Conservation (phyloP, 2,888 invertebrate species). For the Willowsia nigromaculata region DNA sequence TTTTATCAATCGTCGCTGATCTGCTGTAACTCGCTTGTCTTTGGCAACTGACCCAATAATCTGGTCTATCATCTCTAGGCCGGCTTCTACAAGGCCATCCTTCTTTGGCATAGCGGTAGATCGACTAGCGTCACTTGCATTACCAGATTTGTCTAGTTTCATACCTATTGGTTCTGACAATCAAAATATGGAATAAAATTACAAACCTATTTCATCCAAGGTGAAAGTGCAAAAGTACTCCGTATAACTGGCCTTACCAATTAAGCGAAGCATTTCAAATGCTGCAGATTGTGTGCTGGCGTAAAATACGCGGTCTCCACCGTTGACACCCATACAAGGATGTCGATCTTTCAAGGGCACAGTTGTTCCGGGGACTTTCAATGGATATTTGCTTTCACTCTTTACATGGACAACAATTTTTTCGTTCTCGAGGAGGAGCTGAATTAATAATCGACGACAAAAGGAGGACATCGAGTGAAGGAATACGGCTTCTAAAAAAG, state of each 20-base stretch:
- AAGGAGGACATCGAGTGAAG: slow-evolving; percentile 90
- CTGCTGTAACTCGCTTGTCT: slow-evolving; percentile 86
- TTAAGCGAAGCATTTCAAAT: slow-evolving; percentile 74
- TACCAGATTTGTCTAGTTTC: slow-evolving; percentile 70
- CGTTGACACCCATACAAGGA: slow-evolving; percentile 79
- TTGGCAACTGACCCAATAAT: slow-evolving; percentile 92
- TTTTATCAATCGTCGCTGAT: slow-evolving; percentile 74
- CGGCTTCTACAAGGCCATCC: slow-evolving; percentile 75
- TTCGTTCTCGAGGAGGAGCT: slow-evolving; percentile 92
- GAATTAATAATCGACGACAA: slow-evolving; percentile 91
- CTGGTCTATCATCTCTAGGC: slow-evolving; percentile 79
- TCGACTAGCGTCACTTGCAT: slow-evolving; percentile 70
- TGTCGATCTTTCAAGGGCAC: slow-evolving; percentile 80
- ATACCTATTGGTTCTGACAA: slow-evolving; percentile 74
- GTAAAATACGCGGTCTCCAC: slow-evolving; percentile 76
- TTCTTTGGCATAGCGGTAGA: slow-evolving; percentile 68
- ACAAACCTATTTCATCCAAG: neutral
- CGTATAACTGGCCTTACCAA: slow-evolving; percentile 62
- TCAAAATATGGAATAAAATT: neutral
- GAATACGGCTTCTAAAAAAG: slow-evolving; percentile 80
- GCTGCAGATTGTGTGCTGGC: slow-evolving; percentile 74
- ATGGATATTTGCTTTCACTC: slow-evolving; percentile 79
- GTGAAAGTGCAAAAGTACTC: neutral
- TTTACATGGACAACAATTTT: slow-evolving; percentile 88
- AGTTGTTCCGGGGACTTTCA: slow-evolving; percentile 78